Base-by-base conservation (phyloP, 2,888 invertebrate genomes). In the Andrena dorsata region DNA sequence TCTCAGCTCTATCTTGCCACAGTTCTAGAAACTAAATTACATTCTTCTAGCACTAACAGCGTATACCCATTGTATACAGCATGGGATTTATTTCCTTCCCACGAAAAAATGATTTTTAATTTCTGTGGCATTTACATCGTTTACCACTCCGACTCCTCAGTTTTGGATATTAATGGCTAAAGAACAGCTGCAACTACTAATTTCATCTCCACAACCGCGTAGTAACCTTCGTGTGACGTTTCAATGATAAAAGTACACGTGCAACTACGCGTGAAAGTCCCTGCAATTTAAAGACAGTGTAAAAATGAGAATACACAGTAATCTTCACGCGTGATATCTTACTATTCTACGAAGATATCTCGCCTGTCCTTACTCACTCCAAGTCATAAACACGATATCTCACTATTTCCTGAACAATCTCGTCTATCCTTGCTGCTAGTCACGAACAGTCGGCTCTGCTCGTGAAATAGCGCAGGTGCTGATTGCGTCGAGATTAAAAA, bases 361-460 rank as follows among this genome's bases (percentile, higher is more conserved):
- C 16, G 47, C 47, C 56, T 56, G 16, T 56, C 35, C 16, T 69
- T 32, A 58, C 41, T 69, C 28, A 4, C 49, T 53, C 16, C n/a
- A 2, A 56, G 13, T 20, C 49, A 53, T 20, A 30, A 66, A 10
- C 23, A 16, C 35, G 68, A 68, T 68, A 68, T 26, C 68, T 56
- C 3, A 6, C 13, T 53, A 53, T 23, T 56, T 56, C 32, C 68
- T 32, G 7, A 10, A 53, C 8, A 70, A 70, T 30, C 47, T 47
- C n/a, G 8, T 28, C 58, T n/a, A 70, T 28, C n/a, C 8, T 28
- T 2, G 13, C 26, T 47, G n/a, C 26, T 69, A 56, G 28, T 60
- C 69, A 10, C 10, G 28, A 47, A 20, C 16, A 60, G 23, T 20
- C 30, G n/a, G 13, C n/a, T 68, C 23, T 35, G 35, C 56, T 32